Evolutionary conservation across 2,888 invertebrate species (phyloP).

Genomic region (Plagodis dolabraria): DNA sequence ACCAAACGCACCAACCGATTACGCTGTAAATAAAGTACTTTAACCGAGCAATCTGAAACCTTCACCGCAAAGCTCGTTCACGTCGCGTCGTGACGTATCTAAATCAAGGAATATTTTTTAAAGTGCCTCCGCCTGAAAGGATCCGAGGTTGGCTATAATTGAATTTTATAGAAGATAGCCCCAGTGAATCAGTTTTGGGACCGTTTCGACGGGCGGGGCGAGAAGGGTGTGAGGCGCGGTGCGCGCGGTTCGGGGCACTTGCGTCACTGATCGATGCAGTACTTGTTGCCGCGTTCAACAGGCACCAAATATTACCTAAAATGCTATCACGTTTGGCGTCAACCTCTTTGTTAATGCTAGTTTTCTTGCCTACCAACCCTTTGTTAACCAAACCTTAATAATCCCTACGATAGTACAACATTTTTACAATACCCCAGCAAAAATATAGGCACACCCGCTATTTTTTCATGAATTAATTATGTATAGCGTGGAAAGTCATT

Average conservation of each 20-base stretch:
- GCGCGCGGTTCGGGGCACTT: constrained; percentile 49
- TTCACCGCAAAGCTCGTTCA: constrained; percentile 15
- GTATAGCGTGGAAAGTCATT: no score
- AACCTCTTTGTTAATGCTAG: constrained; percentile 39
- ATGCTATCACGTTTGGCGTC: constrained; percentile 42
- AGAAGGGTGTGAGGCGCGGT: constrained; percentile 32
- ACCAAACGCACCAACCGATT: background rate
- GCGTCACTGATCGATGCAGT: constrained; percentile 81
- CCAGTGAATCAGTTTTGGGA: constrained; percentile 54
- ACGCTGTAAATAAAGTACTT: constrained; percentile 3
- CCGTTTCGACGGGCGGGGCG: constrained; percentile 44
- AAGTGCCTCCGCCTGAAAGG: constrained; percentile 30
- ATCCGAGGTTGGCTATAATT: constrained; percentile 37
- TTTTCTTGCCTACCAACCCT: constrained; percentile 39
- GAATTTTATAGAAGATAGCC: constrained; percentile 53
- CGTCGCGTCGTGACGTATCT: constrained; percentile 4
- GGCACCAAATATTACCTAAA: constrained; percentile 59
- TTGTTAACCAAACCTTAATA: background rate
- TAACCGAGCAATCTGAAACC: constrained; percentile 9
- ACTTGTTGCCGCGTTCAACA: constrained; percentile 81
- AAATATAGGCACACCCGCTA: no score
- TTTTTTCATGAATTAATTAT: no score
- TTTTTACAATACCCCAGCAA: no score
- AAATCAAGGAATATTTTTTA: constrained; percentile 28
- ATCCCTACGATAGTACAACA: background rate